A percentile compares a stretch with the other conserved stretches of the same genome.
These are phyloP conservation scores for Cynocephalus volans DNA, from an alignment of 2,113 vertebrate species.

Conservation along the genomic window DNA sequence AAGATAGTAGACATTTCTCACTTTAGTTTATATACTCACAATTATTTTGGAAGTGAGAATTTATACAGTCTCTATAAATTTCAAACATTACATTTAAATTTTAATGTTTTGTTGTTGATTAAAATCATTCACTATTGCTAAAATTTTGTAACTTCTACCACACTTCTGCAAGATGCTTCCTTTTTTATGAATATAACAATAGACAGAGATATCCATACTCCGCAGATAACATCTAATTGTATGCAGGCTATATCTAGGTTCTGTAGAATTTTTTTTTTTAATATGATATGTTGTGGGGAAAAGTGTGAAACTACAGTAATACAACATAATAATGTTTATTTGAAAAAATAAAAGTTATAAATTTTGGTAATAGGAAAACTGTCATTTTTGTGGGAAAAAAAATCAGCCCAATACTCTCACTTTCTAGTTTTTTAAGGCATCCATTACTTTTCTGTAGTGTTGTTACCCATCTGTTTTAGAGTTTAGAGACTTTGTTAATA, in stretches of 20 bases:
- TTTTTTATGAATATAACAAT: neutral
- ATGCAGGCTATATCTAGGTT: neutral
- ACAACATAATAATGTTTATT: neutral
- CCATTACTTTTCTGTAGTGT: neutral
- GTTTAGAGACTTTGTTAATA: neutral
- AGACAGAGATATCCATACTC: neutral
- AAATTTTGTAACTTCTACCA: neutral
- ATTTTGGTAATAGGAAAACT: neutral
- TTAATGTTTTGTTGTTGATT: neutral
- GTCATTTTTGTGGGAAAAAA: neutral
- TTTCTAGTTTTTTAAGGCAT: neutral
- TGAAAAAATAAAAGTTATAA: neutral
- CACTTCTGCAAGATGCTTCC: neutral
- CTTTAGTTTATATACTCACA: neutral
- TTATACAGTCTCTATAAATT: neutral
- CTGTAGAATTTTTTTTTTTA: neutral
- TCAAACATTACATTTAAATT: neutral
- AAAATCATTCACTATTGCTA: neutral
- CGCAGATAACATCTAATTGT: neutral
- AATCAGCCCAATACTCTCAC: neutral
- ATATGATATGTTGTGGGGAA: neutral
- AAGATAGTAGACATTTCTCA: neutral
- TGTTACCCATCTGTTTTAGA: neutral
- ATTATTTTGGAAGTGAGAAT: slow-evolving; percentile 1
- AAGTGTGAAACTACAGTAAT: neutral